Base-by-base conservation (phyloP, 2,113 vertebrate genomes). In the Microcebus lehilahytsara region DNA sequence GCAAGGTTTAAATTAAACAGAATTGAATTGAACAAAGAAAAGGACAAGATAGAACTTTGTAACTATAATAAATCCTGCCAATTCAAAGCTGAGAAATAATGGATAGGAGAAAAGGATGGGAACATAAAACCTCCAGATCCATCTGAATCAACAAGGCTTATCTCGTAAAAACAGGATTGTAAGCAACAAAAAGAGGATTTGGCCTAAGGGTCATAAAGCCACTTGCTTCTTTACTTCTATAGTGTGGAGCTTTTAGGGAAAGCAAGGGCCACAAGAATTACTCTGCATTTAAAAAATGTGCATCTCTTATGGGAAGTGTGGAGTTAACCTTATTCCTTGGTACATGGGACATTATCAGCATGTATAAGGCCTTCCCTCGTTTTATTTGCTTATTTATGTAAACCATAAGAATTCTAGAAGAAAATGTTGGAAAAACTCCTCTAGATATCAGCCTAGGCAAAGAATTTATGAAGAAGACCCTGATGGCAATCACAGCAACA, bases 11-110 rank as follows among this genome's bases (percentile, higher is more conserved):
- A 85, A 66, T 85, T n/a, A 77, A 96, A 88, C 12, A 46, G 69
- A 71, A 75, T 46, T 93, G 40, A 96, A 92, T 12, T 53, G 53
- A 92, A 96, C 60, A 91, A 60, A 96, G 62, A 69, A 89, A 91
- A 56, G 34, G 27, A 32, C 17, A 89, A 91, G 58, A 93, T 3
- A 22, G 64, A 77, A n/a, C 23, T 32, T 66, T 66, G 22, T 74
- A 81, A 81, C 66, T 56, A 17, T 58, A 85, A 90, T 72, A 93
- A 74, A 92, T 66, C 60, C 77, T 96, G 81, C 40, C 66, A 72
- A 49, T 81, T 87, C 69, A 85, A 93, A 87, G 75, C 71, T 71
- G 85, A 60, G 46, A 80, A 77, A 94, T 7, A 67, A 34, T 56
- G 16, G 42, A 77, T 80, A 17, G n/a, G 58, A 86, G 14, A 49